These are phyloP conservation scores for Eufriesea mexicana DNA, from an alignment of 1,140 invertebrate genomes.

Conservation along the genomic window DNA sequence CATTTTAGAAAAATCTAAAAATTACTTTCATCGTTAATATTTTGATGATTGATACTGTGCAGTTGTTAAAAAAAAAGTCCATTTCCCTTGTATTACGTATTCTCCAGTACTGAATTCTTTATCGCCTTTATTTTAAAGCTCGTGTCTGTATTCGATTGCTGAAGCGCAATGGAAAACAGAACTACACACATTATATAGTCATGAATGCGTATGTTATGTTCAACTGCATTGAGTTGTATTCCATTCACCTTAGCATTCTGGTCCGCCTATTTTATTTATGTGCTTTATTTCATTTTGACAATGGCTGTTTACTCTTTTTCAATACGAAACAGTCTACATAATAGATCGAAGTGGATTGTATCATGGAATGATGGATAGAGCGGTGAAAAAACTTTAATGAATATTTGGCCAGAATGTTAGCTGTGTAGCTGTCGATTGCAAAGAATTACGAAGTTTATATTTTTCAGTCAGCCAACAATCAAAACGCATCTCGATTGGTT, in stretches of 20 bases:
- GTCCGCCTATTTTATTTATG: conserved; percentile 27
- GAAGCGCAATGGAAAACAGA: conserved; percentile 34
- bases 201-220: conserved; percentile 33
- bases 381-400: conserved; percentile 6
- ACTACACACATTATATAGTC: conserved; percentile 32
- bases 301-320: conserved; percentile 18
- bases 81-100: conserved; percentile 10
- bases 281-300: conserved; percentile 32
- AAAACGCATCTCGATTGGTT: background rate
- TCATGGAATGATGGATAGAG: conserved; percentile 11
- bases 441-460: background rate
- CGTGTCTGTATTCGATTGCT: conserved; percentile 15
- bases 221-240: conserved; percentile 22
- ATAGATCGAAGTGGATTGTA: conserved; percentile 22
- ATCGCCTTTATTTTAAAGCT: conserved; percentile 33
- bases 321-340: background rate
- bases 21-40: conserved; percentile 14
- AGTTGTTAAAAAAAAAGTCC: background rate
- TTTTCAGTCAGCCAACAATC: background rate
- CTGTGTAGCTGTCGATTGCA: too few species aligned
- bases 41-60: background rate
- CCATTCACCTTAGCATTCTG: conserved; percentile 14
- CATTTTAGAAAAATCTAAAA: background rate
- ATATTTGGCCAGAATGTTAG: background rate
- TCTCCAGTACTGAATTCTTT: conserved; percentile 10